Evolutionary conservation across 2,888 invertebrate genomes (phyloP).

Genomic region (Catocala sponsa): DNA sequence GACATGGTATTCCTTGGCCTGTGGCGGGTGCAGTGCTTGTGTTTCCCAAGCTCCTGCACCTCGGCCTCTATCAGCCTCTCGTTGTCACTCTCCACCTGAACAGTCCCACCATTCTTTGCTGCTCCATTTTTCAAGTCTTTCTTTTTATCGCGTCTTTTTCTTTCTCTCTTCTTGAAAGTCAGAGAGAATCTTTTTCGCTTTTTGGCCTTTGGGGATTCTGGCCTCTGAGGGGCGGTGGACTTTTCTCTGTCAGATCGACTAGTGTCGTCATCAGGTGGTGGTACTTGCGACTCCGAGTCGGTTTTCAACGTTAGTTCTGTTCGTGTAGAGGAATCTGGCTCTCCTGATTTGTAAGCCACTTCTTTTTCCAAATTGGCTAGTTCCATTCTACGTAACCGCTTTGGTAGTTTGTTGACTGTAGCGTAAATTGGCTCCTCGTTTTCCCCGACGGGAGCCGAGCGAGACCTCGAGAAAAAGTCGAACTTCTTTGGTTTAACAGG

Average conservation of each 20-base stretch:
- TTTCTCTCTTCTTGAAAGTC: constrained; percentile 82
- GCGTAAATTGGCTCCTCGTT: constrained; percentile 85
- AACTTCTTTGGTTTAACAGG: constrained; percentile 82
- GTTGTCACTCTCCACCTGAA: constrained; percentile 77
- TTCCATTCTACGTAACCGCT: constrained; percentile 82
- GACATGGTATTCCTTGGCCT: constrained; percentile 78
- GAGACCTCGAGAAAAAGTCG: constrained; percentile 83
- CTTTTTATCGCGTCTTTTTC: constrained; percentile 82
- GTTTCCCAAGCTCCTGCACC: constrained; percentile 66
- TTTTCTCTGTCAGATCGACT: constrained; percentile 83
- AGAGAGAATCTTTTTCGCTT: constrained; percentile 82
- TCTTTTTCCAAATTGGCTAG: constrained; percentile 83
- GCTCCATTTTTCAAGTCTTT: constrained; percentile 74
- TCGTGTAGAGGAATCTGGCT: constrained; percentile 78
- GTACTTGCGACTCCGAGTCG: constrained; percentile 77
- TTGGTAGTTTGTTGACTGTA: constrained; percentile 84
- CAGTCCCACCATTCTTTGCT: constrained; percentile 71
- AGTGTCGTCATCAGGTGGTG: constrained; percentile 81
- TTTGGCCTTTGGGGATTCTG: constrained; percentile 81
- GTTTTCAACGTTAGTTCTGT: constrained; percentile 80
- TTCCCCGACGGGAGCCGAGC: constrained; percentile 85
- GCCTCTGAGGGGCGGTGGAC: constrained; percentile 73
- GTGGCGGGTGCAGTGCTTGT: constrained; percentile 75
- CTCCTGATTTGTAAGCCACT: constrained; percentile 78
- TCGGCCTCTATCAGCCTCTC: constrained; percentile 81